A percentile compares a stretch with the other conserved stretches of the same genome.
phyloP scores from a whole-genome alignment of 2,797 vertebrate genomes.

The Arrhamphus sclerolepis region DNA sequence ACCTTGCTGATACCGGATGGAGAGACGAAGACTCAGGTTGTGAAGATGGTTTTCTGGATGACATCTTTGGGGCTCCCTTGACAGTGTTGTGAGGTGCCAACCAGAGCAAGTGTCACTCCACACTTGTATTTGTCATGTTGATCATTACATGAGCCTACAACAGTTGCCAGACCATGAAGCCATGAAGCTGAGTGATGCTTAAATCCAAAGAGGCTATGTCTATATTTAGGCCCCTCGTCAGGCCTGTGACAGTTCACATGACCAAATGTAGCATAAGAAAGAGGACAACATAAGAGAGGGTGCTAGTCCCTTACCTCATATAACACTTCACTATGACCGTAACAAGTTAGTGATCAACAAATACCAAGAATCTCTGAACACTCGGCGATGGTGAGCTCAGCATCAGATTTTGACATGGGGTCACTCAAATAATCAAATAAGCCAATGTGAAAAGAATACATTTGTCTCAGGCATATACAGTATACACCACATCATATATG shows the following conservation, averaged over 20 bases:
- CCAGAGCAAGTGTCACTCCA: constrained; percentile 31
- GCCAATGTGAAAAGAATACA: neutral
- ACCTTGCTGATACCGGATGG: constrained; percentile 46
- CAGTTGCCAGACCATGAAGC: neutral
- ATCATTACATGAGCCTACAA: constrained; percentile 44
- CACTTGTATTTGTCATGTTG: constrained; percentile 45
- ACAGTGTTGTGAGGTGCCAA: constrained; percentile 51
- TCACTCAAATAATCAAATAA: constrained; percentile 4
- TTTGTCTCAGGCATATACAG: constrained; percentile 34
- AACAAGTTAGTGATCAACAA: neutral
- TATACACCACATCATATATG: constrained; percentile 31
- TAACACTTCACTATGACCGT: too few species aligned
- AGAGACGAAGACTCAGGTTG: constrained; percentile 28
- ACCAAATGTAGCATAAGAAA: too few species aligned
- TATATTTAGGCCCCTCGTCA: constrained; percentile 16
- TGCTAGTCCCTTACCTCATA: too few species aligned
- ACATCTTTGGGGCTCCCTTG: constrained; percentile 55
- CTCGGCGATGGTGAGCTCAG: constrained; percentile 18
- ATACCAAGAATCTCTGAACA: neutral
- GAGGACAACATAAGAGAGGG: too few species aligned
- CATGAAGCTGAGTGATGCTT: constrained; percentile 18
- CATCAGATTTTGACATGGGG: neutral
- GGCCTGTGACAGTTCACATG: constrained; percentile 2
- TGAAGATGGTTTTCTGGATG: constrained; percentile 25
- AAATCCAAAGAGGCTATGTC: constrained; percentile 13